Conservation (phyloP, 2,888 invertebrate genomes). For the Ophioninae sp. region DNA sequence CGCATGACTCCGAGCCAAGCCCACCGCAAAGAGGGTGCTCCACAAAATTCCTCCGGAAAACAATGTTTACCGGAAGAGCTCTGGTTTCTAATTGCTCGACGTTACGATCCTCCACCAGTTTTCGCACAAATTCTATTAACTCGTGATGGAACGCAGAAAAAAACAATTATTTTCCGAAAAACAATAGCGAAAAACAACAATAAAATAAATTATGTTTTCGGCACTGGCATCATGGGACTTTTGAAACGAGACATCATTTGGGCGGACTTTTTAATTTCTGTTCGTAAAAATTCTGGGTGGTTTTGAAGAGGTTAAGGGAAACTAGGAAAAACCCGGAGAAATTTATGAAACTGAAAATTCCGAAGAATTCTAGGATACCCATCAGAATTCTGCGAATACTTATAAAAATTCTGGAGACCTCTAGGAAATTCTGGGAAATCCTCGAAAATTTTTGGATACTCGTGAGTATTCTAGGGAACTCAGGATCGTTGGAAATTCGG, state of each 20-base stretch:
- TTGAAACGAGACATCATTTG: background rate
- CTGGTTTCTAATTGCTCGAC: slow-evolving; percentile 46
- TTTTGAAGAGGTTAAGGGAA: background rate
- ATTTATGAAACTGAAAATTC: background rate
- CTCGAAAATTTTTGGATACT: background rate
- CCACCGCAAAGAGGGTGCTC: slow-evolving; percentile 13
- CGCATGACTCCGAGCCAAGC: background rate
- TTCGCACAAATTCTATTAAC: slow-evolving; percentile 48
- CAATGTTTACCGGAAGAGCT: slow-evolving; percentile 45
- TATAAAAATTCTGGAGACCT: background rate
- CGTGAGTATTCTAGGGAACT: background rate
- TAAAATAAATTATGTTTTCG: background rate
- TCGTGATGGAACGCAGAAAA: background rate
- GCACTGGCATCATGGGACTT: background rate
- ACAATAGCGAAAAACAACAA: background rate
- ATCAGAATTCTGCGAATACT: background rate
- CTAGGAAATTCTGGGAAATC: background rate
- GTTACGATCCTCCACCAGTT: slow-evolving; percentile 31
- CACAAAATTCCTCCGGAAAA: slow-evolving; percentile 44
- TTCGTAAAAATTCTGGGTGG: background rate
- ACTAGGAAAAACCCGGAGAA: background rate
- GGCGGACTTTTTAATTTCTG: too few species aligned
- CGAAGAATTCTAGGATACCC: background rate
- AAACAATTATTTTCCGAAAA: background rate
- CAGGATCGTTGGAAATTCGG: too few species aligned